Percentiles rank a stretch among this genome's conserved stretches.
Conservation (phyloP, 1,140 invertebrate genomes). For the Leguminivora glycinivorella region DNA sequence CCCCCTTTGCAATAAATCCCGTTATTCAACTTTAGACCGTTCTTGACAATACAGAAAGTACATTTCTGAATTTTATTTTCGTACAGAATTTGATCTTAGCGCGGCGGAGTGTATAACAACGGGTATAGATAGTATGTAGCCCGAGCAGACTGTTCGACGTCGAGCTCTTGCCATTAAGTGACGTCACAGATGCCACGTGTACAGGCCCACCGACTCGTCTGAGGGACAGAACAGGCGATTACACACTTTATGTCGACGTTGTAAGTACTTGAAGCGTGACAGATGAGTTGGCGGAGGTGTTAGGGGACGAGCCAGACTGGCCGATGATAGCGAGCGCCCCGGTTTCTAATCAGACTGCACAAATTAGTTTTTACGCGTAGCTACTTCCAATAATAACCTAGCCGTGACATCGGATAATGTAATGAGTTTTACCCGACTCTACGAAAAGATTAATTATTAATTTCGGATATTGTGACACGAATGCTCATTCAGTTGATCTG, state of each 20-base stretch:
- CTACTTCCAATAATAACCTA: slow-evolving; percentile 17
- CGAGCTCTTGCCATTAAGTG: slow-evolving; percentile 58
- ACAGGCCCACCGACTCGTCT: slow-evolving; percentile 13
- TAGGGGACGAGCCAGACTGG: slow-evolving; percentile 12
- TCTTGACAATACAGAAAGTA: neutral
- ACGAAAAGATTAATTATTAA: neutral
- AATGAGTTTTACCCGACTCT: slow-evolving; percentile 3
- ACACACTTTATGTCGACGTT: neutral
- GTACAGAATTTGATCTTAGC: neutral
- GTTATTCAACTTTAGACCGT: neutral
- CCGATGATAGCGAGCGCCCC: slow-evolving; percentile 13
- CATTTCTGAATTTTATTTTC: neutral
- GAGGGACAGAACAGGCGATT: neutral
- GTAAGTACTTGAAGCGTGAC: neutral
- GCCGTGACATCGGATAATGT: slow-evolving; percentile 3
- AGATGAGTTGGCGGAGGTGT: neutral
- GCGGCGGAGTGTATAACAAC: neutral
- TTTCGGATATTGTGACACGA: neutral
- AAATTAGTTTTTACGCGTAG: slow-evolving; percentile 26
- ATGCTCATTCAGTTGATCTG: neutral
- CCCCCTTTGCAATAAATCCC: neutral
- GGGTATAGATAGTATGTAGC: slow-evolving; percentile 35
- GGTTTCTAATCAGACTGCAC: slow-evolving; percentile 19
- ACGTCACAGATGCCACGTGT: slow-evolving; percentile 54
- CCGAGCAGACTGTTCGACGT: slow-evolving; percentile 61